Conservation (phyloP, 2,888 invertebrate species). For the Thecocarcelia acutangulata region DNA sequence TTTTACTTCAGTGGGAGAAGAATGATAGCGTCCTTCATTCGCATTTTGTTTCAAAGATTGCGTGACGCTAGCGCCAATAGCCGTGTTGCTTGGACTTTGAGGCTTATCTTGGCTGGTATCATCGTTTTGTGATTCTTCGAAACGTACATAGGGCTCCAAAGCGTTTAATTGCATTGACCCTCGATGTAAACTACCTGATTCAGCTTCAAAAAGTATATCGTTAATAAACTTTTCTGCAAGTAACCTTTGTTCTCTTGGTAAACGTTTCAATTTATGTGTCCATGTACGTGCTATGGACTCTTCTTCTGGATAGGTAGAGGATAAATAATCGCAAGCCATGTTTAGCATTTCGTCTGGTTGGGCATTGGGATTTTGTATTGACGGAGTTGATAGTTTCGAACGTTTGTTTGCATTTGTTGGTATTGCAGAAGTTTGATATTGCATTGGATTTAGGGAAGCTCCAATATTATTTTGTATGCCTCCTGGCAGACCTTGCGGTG, state of each 20-base stretch:
- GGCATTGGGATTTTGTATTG: constrained; percentile 11
- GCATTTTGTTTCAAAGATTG: constrained; percentile 27
- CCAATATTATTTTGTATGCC: constrained; percentile 41
- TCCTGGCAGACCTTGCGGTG: constrained; percentile 33
- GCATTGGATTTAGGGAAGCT: constrained; percentile 27
- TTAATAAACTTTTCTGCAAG: constrained; percentile 80
- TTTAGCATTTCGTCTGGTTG: constrained; percentile 75
- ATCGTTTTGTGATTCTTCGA: constrained; percentile 73
- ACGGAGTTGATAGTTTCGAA: constrained; percentile 17
- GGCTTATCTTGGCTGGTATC: constrained; percentile 75
- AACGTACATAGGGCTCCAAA: constrained; percentile 77
- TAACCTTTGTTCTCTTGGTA: constrained; percentile 77
- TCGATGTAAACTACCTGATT: constrained; percentile 78
- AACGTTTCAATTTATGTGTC: constrained; percentile 77
- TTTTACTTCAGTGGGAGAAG: constrained; percentile 23
- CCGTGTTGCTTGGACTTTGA: constrained; percentile 73
- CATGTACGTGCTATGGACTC: constrained; percentile 79
- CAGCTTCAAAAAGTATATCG: constrained; percentile 79
- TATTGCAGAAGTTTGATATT: constrained; percentile 2
- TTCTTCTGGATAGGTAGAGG: constrained; percentile 77
- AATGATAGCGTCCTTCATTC: constrained; percentile 27
- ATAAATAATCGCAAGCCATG: constrained; percentile 77
- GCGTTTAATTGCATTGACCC: constrained; percentile 79
- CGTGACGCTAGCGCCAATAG: constrained; percentile 60
- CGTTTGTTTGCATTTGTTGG: constrained; percentile 30